Evolutionary conservation across 2,888 invertebrate genomes (phyloP).

Genomic region (Mythimna lalbum): DNA sequence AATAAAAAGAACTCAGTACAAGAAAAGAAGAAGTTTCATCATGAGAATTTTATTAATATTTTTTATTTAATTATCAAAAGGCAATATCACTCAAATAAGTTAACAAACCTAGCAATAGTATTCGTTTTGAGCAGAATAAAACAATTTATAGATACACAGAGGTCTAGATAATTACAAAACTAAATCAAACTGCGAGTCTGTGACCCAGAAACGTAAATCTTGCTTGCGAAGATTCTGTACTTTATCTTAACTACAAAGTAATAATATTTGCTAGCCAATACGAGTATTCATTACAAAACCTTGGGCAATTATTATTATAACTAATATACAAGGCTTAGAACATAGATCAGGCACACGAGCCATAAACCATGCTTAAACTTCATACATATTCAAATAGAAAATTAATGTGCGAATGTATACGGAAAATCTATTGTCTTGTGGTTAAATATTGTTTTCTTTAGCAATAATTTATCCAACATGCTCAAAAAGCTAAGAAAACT

Average conservation of each 20-base stretch:
- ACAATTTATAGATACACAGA: not conserved
- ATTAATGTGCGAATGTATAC: constrained; percentile 16
- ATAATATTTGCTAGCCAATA: constrained; percentile 40
- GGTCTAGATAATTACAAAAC: constrained; percentile 32
- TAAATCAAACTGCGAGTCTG: constrained; percentile 10
- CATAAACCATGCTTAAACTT: constrained; percentile 9
- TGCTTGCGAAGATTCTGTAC: constrained; percentile 8
- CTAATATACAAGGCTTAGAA: constrained; percentile 20
- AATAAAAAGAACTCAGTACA: too few species aligned
- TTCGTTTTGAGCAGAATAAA: not conserved
- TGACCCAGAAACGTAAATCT: constrained; percentile 44
- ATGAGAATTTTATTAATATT: too few species aligned
- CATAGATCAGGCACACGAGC: constrained; percentile 33
- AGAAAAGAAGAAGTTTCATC: too few species aligned
- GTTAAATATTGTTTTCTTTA: constrained; percentile 3
- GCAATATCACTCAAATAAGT: not conserved
- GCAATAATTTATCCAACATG: not conserved
- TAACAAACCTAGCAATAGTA: not conserved
- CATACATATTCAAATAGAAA: constrained; percentile 21
- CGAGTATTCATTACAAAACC: constrained; percentile 38
- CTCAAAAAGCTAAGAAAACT: constrained; percentile 1
- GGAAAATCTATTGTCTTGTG: constrained; percentile 19
- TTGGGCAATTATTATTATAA: constrained; percentile 44
- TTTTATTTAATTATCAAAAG: too few species aligned
- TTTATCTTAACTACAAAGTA: constrained; percentile 34